A percentile compares a stretch with the other conserved stretches of the same genome.
Conservation (phyloP, 2,113 vertebrate genomes). For the Microtus montanus region DNA sequence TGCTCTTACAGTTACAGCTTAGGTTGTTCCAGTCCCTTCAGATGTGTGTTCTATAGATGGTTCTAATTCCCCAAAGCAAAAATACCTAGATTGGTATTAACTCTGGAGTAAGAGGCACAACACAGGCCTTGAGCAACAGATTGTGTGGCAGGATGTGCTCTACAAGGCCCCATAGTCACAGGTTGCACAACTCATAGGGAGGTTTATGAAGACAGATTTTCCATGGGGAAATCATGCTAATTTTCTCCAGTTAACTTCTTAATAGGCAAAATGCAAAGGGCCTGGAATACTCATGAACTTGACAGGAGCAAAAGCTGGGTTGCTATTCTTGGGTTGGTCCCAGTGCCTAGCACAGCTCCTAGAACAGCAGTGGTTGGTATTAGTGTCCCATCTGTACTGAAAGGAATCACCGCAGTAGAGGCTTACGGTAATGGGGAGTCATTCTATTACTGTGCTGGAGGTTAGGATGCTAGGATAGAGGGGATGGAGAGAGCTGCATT, state of each 20-base stretch:
- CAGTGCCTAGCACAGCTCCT: not conserved
- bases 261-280: not conserved
- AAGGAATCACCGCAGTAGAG: not conserved
- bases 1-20: not conserved
- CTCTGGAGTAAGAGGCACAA: not conserved
- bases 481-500: not conserved
- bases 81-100: not conserved
- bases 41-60: not conserved
- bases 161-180: not conserved
- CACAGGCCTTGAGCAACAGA: not conserved
- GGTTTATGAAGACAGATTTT: not conserved
- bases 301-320: not conserved
- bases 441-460: not conserved
- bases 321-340: not conserved
- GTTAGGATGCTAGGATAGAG: not conserved
- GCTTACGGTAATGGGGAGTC: not conserved
- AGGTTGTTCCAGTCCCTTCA: not conserved
- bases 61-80: not conserved
- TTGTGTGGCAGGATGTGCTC: not conserved
- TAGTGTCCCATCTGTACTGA: not conserved
- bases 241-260: conserved; percentile 37
- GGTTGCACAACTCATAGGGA: not conserved
- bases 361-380: not conserved
- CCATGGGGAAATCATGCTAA: not conserved
- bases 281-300: not conserved